These are phyloP conservation scores for fruit fly (Drosophila melanogaster) DNA, from an alignment of 1,140 invertebrate genomes.

Conservation along the genomic window Release_6_plus_ISO1_MT NT_033779.5:6929501-6930000, in stretches of 20 bases:
- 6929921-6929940: slow-evolving; percentile 56
- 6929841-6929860: slow-evolving; percentile 11
- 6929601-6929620: slow-evolving; percentile 78
- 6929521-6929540: slow-evolving; percentile 38
- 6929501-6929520: slow-evolving; percentile 11
- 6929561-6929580: slow-evolving; percentile 80
- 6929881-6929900: slow-evolving; percentile 17
- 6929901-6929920: slow-evolving; percentile 25
- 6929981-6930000: slow-evolving; percentile 32
- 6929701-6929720: slow-evolving; percentile 46
- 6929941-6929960: slow-evolving; percentile 41
- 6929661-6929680: slow-evolving; percentile 79
- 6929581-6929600: slow-evolving; percentile 79
- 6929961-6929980: slow-evolving; percentile 36
- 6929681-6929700: slow-evolving; percentile 49
- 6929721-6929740: slow-evolving; percentile 44
- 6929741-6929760: slow-evolving; percentile 34
- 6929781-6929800: slow-evolving; percentile 60
- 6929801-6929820: slow-evolving; percentile 23
- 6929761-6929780: slow-evolving; percentile 27
- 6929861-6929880: slow-evolving; percentile 21
- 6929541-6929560: slow-evolving; percentile 52
- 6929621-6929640: slow-evolving; percentile 83
- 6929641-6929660: slow-evolving; percentile 82
- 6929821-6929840: slow-evolving; percentile 1